Base-by-base conservation (phyloP, 1,140 invertebrate genomes). In the Zaprionus vittiger region DNA sequence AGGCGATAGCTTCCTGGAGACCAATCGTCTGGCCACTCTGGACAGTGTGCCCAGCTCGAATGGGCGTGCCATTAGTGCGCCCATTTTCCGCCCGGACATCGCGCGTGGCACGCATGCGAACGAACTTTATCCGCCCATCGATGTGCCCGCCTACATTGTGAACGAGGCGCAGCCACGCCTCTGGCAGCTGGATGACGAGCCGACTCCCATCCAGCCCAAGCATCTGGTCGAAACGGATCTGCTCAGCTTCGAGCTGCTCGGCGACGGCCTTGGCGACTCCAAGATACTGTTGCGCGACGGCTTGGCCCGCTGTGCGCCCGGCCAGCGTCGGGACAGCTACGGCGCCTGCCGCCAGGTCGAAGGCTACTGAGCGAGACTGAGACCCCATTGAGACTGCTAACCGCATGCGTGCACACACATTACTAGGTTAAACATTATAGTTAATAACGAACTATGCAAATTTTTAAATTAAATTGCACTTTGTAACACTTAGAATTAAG, bases 301-400 rank as follows among this genome's bases (percentile, higher is more conserved):
- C 1, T 91, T 93, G 55, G 95, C 95, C 38, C 94, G 95, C 77
- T 96, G 95, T 83, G 95, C 94, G 14, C 95, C 95, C 0, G 95
- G 94, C 47, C 92, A 94, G 26, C 93, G 92, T 56, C 92, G 95
- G 28, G 95, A 95, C 77, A 93, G 94, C 41, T 94, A 94, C 57
- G 94, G 94, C 15, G 84, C 93, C 34, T 94, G 94, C 70, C 92
- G 90, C 83, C 85, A 92, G 79, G 77, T 92, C 61, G 85, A 90
- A 52, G 91, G 91, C 61, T 92, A 92, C 55, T 92, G 66, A 87
- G 63, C 84, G 64, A 87, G 65, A 86, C 73, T 68, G 67, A 85
- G 70, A 74, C 66, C 75, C 66, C 75, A 41, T 62, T 41, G 73
- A 87, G 83, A 86, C 83, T 89, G 84, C 77, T 80, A 14, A 66